Evolutionary conservation across 53 echinoderm and acorn worm species (phyloP).

Genomic region (Henricia sp.): DNA sequence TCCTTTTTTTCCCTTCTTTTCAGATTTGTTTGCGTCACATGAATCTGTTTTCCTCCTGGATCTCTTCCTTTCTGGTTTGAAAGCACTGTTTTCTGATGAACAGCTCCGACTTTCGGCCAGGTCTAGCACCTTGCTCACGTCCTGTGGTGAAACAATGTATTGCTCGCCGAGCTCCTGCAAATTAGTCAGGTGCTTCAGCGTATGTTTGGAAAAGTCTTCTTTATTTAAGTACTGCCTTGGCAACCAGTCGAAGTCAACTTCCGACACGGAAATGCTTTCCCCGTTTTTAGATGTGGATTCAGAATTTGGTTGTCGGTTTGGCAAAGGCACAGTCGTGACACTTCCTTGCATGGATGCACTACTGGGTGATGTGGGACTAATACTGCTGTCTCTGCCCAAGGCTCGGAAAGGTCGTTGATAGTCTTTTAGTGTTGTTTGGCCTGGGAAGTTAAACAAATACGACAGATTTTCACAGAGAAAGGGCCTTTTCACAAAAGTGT

Average conservation of each 20-base stretch:
- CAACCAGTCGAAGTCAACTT: not conserved
- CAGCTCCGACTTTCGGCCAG: too few species aligned
- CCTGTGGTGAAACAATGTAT: constrained; percentile 13
- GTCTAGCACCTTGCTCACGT: constrained; percentile 16
- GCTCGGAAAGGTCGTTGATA: constrained; percentile 45
- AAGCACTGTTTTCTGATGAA: too few species aligned
- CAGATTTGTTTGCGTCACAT: too few species aligned
- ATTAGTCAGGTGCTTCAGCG: constrained; percentile 42
- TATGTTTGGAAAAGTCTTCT: constrained; percentile 41
- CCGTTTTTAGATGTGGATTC: not conserved
- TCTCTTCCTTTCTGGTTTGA: too few species aligned
- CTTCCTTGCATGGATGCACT: too few species aligned
- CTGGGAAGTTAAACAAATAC: too few species aligned
- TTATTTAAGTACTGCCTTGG: constrained; percentile 9
- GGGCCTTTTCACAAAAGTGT: too few species aligned
- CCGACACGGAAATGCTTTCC: not conserved
- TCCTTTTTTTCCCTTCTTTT: too few species aligned
- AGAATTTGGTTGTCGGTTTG: not conserved
- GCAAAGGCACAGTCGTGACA: not conserved
- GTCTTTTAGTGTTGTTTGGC: constrained; percentile 42
- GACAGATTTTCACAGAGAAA: too few species aligned
- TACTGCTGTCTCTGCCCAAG: constrained; percentile 23
- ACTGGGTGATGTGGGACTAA: too few species aligned
- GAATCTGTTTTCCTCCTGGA: too few species aligned
- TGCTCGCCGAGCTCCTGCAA: constrained; percentile 32